phyloP scores from a whole-genome alignment of 2,113 vertebrate genomes.

The Microcebus tavaratra region DNA sequence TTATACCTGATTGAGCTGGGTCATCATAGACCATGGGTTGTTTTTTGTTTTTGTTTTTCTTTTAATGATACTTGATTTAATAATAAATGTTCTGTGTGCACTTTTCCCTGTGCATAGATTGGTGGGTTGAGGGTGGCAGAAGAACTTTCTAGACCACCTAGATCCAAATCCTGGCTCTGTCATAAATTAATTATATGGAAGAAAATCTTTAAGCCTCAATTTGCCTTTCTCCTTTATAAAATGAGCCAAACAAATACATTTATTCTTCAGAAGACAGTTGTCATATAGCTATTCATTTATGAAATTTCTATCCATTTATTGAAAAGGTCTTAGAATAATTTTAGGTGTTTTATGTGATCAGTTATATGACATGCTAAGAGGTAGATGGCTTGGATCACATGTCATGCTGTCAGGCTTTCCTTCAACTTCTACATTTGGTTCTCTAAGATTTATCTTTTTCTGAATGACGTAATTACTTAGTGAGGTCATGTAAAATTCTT shows the following conservation, averaged over 20 bases:
- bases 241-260: too few species aligned
- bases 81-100: neutral
- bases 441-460: neutral
- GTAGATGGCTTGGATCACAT: rapidly evolving
- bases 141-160: rapidly evolving
- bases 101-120: rapidly evolving
- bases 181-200: neutral
- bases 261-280: neutral
- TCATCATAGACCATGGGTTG: too few species aligned
- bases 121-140: rapidly evolving
- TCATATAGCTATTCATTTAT: rapidly evolving
- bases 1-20: neutral
- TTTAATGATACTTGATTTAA: neutral
- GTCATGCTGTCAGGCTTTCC: rapidly evolving
- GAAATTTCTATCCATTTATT: neutral
- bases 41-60: neutral
- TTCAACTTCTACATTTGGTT: neutral
- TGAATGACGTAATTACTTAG: neutral
- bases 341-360: too few species aligned
- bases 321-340: neutral
- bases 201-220: too few species aligned
- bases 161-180: rapidly evolving
- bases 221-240: neutral
- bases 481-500: neutral
- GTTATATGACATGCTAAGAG: rapidly evolving